Evolutionary conservation across 2,797 vertebrate species (phyloP).

Genomic region (Schizopygopsis pylzovi): DNA sequence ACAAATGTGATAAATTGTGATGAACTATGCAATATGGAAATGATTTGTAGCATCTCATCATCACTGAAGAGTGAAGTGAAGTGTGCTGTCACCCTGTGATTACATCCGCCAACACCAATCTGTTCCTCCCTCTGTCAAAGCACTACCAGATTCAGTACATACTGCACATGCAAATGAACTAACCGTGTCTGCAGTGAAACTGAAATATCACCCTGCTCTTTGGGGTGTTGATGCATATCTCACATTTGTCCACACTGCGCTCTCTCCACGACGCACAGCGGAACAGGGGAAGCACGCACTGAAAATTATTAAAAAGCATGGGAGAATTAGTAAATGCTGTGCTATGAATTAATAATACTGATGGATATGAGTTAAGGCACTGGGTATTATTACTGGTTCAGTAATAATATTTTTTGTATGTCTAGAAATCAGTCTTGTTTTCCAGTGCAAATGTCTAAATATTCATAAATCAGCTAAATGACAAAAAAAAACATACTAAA

Average conservation of each 20-base stretch:
- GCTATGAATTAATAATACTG: background rate
- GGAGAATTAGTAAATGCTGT: background rate
- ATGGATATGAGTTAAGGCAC: background rate
- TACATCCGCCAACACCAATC: slow-evolving; percentile 26
- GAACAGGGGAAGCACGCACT: slow-evolving; percentile 91
- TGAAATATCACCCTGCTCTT: slow-evolving; percentile 80
- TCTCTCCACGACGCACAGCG: slow-evolving; percentile 84
- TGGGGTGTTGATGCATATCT: slow-evolving; percentile 75
- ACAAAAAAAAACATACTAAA: too few relatives aligned
- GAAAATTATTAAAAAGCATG: slow-evolving; percentile 50
- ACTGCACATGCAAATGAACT: slow-evolving; percentile 52
- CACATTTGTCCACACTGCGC: slow-evolving; percentile 87
- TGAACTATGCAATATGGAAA: slow-evolving; percentile 20
- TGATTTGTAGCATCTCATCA: slow-evolving; percentile 15
- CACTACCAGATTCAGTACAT: background rate
- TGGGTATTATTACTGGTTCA: background rate
- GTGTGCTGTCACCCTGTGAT: slow-evolving; percentile 13
- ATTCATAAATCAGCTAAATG: too few relatives aligned
- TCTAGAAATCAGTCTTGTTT: background rate
- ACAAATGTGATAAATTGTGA: slow-evolving; percentile 5
- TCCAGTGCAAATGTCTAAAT: background rate
- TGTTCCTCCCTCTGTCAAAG: background rate
- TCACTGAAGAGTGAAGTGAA: slow-evolving; percentile 5
- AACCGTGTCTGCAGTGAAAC: slow-evolving; percentile 92
- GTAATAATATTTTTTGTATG: background rate